Evolutionary conservation across 2,797 vertebrate species (phyloP), one percentile per base, ranked within the genome.

Genomic region (Poecilia gillii): DNA sequence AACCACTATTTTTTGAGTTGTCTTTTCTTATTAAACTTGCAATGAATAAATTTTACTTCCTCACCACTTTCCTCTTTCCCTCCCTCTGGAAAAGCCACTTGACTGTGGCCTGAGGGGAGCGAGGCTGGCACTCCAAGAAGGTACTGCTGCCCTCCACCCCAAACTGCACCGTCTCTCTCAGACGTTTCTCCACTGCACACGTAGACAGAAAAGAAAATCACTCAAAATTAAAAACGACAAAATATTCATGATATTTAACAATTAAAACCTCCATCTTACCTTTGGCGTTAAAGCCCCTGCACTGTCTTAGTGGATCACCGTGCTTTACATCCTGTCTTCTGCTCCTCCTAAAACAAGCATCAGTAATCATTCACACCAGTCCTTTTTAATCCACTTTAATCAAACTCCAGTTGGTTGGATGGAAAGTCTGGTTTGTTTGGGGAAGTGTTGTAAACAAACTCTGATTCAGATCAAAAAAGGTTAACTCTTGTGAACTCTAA

Each of bases 81-180:
- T 96, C 95, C 71, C 93, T 93, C 87, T 97, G 96, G 85, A 95
- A 95, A 5, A 97, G 96, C 97, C 97, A 97, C 89, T 97, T 97
- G 84, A 97, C 89, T 0, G 95, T 91, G 57, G 96, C 95, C 84
- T 96, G 96, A 2, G 97, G 97, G 25, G 96, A 97, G 20, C 96
- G 95, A 7, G 96, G 96, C 84, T 95, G 95, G 89, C 97, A 97
- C 88, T 97, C 97, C 87, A 97, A 77, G 88, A 97, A 97, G 0
- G 96, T 96, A 2, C 96, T 97, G 90, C 96, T 97, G 64, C 96
- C 97, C 90, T 97, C 96, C 83, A 97, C 96, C 1, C 97, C 96
- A 23, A 97, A 97, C 92, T 97, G 97, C 75, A 97, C 90, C 0
- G 93, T 96, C 80, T 97, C 97, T n/a, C 92, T 92, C 55, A 97